phyloP scores from a whole-genome alignment of 2,113 vertebrate species.

The Hemiscyllium ocellatum region DNA sequence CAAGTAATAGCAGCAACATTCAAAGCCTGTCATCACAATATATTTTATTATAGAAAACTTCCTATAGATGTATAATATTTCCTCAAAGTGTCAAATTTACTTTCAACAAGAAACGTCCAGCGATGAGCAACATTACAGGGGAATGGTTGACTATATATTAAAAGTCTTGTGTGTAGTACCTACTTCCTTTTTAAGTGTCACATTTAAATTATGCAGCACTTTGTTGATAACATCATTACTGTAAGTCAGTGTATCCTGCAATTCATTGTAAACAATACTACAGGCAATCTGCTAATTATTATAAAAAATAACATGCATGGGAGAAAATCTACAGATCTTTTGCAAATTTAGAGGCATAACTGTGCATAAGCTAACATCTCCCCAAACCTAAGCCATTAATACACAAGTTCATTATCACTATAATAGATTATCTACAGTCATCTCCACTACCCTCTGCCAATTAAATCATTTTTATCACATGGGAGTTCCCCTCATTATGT shows the following conservation, averaged over 20 bases:
- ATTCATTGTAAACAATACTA: neutral
- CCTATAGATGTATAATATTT: neutral
- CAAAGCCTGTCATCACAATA: neutral
- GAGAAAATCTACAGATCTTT: neutral
- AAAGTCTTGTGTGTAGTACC: neutral
- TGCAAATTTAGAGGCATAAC: neutral
- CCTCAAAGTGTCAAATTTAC: neutral
- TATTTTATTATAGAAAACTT: neutral
- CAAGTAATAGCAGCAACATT: neutral
- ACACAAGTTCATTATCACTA: conserved; percentile 2
- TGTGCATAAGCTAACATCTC: neutral
- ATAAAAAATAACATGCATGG: neutral
- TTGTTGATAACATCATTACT: neutral
- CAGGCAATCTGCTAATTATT: neutral
- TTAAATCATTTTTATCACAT: conserved; percentile 10
- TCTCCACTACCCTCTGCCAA: neutral
- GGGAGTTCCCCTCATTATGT: neutral
- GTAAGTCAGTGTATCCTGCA: neutral
- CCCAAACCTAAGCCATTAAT: neutral
- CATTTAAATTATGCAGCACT: neutral
- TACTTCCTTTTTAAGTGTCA: neutral
- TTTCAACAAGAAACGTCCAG: neutral
- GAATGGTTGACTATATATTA: neutral
- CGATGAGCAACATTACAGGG: neutral
- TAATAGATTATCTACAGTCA: neutral